Conservation (phyloP, 53 echinoderm and acorn worm species). For the Paracentrotus lividus region DNA sequence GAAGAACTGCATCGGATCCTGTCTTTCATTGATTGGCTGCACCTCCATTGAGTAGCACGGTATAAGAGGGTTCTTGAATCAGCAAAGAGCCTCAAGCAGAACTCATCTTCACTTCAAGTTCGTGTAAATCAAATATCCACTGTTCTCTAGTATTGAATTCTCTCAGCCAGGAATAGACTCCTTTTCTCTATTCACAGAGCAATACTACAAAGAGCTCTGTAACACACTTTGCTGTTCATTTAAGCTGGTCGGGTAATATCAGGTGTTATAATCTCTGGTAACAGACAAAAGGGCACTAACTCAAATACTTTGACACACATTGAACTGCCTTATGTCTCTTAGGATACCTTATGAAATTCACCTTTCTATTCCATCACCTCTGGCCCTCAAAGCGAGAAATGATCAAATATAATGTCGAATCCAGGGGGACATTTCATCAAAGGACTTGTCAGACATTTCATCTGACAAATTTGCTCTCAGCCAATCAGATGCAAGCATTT, state of each 20-base stretch:
- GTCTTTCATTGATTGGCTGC: neutral
- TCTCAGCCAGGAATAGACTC: constrained; percentile 4
- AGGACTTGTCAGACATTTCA: no score
- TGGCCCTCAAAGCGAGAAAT: neutral
- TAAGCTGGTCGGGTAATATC: constrained; percentile 20
- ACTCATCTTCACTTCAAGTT: constrained; percentile 53
- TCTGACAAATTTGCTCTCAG: no score
- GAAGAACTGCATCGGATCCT: neutral
- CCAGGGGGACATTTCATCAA: neutral
- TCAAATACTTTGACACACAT: no score
- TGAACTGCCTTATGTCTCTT: no score
- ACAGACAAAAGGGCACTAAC: no score
- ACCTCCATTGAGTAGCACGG: neutral
- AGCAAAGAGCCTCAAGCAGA: constrained; percentile 8
- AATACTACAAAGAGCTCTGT: constrained; percentile 37
- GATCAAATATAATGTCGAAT: neutral
- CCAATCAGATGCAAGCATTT: no score
- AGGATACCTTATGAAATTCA: constrained; percentile 5
- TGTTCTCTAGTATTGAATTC: constrained; percentile 22
- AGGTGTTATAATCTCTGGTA: no score
- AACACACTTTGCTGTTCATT: constrained; percentile 43
- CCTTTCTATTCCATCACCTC: neutral
- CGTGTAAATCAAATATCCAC: constrained; percentile 66
- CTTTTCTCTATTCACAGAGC: neutral
- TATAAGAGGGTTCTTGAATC: neutral